Percentiles rank a stretch among this genome's conserved stretches.
These are phyloP conservation scores for Urocolius indicus DNA, from an alignment of 2,113 vertebrate species.

Conservation along the genomic window DNA sequence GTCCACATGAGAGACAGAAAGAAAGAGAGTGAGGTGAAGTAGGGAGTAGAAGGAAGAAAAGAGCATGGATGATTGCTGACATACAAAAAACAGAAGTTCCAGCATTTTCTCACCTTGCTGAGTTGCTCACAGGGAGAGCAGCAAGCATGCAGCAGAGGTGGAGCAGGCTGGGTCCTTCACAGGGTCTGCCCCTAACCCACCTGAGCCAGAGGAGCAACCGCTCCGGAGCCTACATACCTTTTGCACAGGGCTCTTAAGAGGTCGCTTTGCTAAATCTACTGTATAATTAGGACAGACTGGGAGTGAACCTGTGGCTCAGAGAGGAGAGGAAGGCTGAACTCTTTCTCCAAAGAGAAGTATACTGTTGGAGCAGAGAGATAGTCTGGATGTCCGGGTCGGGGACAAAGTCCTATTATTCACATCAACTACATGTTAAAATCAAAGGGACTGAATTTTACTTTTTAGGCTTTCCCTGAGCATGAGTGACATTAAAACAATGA, in stretches of 20 bases:
- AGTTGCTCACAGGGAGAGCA: neutral
- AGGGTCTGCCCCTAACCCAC: neutral
- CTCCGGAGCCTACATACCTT: rapidly evolving
- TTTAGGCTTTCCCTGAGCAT: neutral
- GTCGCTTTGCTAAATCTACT: neutral
- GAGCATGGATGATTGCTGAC: rapidly evolving
- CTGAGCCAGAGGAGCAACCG: neutral
- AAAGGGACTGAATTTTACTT: neutral
- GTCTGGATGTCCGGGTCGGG: neutral
- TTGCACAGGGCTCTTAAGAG: neutral
- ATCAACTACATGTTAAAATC: neutral
- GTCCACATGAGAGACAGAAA: neutral
- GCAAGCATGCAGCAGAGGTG: neutral
- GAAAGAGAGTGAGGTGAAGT: neutral
- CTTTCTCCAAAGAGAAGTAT: neutral
- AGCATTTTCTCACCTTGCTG: neutral
- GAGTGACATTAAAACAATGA: neutral
- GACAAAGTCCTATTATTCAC: neutral
- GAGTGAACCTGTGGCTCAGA: neutral
- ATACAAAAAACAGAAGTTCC: neutral
- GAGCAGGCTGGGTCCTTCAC: neutral
- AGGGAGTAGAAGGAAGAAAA: neutral
- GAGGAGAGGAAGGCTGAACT: neutral
- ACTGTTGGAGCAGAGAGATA: neutral
- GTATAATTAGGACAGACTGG: rapidly evolving